Base-by-base conservation (phyloP, 2,797 vertebrate species). In the Pangasius sanitwongsei region DNA sequence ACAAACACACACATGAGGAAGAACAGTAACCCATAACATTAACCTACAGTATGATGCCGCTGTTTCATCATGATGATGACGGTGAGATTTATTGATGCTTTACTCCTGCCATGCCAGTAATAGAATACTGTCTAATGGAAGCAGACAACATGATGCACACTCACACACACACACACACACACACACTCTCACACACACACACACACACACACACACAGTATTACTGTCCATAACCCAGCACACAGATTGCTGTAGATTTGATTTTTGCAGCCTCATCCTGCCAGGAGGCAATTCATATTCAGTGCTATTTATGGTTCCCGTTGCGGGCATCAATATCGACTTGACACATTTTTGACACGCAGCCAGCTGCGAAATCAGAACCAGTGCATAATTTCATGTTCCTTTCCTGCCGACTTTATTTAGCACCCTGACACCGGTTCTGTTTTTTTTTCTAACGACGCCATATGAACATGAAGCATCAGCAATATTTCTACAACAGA, bases 251-350 rank as follows among this genome's bases (percentile, higher is more conserved):
- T 80, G 28, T 84, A 89, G 83, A 91, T 91, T 81, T 86, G 67
- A 83, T 88, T 88, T 89, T 87, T 85, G 89, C 87, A 86, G 78
- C 80, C 83, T 90, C 87, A 88, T 90, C 85, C 86, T 67, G 67
- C 85, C 82, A 81, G 86, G 81, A 89, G 84, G 87, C 91, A 89
- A 89, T 90, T 90, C 86, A 85, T 85, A 89, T 88, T 89, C 78
- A 70, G 83, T 59, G 83, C 90, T 91, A 91, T 91, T 91, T 91
- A 89, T 90, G 90, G 88, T 87, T 90, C 92, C 69, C 7, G 53
- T 89, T 16, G 78, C 87, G 77, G 90, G 92, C 90, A 92, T 92
- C 91, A 85, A 92, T 92, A 92, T 90, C 83, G 85, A 88, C 90
- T 84, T 86, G 91, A 92, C 87, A 90, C 65, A 55, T 89, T 91